Base-by-base conservation (phyloP, 92 coral and sea anemone genomes). In the Epizoanthus illoricatus region DNA sequence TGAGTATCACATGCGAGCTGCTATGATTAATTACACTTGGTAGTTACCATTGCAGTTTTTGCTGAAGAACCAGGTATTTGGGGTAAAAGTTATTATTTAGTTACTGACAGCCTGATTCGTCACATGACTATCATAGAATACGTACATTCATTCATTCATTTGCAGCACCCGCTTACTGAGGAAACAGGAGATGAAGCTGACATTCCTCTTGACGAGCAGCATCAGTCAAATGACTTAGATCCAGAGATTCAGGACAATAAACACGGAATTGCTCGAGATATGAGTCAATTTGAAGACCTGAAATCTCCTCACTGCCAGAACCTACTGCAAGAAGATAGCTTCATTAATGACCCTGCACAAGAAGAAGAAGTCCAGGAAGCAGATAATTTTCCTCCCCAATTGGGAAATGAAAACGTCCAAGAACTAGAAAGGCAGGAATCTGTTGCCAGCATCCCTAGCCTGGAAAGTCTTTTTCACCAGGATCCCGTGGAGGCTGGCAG, bases 121-220 rank as follows among this genome's bases (percentile, higher is more conserved):
- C 36, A 28, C 2, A 28, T 28, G 36, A 52, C 10, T 45, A 45
- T 45, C 52, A 45, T 45, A 45, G 52, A 45, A 75, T 73, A 40
- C 39, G 3, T n/a, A n/a, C n/a, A n/a, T n/a, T n/a, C n/a, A 42
- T 47, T 74, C 80, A 23, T 65, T 66, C 36, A 62, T 65, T 65
- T 75, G 1, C 65, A 75, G 87, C 66, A 69, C 42, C 76, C 54
- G 3, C 57, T 64, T 57, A 49, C 67, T 76, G 71, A 84, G 43
- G 87, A 67, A 54, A 45, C 65, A 54, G 76, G 67, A 76, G 75
- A 71, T 9, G 39, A 11, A 23, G 59, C 20, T 47, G 75, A 47
- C 18, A 47, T 5, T 0, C 56, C 59, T 10, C 75, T 28, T 71
- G 57, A 71, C 28, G 41, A 71, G 59, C 75, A 43, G 13, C 57